These are phyloP conservation scores for Atta colombica DNA, from an alignment of 1,140 invertebrate genomes.

Conservation along the genomic window DNA sequence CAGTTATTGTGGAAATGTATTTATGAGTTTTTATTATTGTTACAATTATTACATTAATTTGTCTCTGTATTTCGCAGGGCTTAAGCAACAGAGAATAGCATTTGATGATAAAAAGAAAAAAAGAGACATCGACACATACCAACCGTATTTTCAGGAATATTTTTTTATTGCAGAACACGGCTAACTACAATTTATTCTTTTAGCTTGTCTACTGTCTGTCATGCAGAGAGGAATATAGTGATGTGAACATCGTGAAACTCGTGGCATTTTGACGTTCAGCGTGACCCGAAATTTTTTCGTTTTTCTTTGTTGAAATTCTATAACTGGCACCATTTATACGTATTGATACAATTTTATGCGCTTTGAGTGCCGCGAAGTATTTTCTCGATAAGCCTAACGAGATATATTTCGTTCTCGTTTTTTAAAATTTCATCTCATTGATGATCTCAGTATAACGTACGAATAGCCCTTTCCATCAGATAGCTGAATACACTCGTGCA, in stretches of 20 bases:
- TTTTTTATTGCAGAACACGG: not conserved
- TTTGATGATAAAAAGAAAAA: not conserved
- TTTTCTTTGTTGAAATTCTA: conserved; percentile 5
- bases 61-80: not conserved
- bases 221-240: not conserved
- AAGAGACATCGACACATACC: not conserved
- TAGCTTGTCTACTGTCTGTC: not conserved
- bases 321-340: not conserved
- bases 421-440: conserved; percentile 8
- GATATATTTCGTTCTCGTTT: not conserved
- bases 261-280: not conserved
- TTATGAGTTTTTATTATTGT: not conserved
- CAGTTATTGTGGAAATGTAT: not conserved
- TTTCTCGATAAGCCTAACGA: conserved; percentile 1
- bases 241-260: conserved; percentile 1
- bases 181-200: conserved; percentile 51
- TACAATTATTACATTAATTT: not conserved
- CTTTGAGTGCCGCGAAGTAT: not conserved
- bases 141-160: conserved; percentile 28
- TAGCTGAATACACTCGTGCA: not conserved
- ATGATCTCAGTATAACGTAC: not conserved
- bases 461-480: not conserved
- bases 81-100: not conserved
- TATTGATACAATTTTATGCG: not conserved
- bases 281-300: not conserved